A percentile compares a stretch with the other conserved stretches of the same genome.
Conservation (phyloP, 1,140 invertebrate species). For the Euglossa dilemma region DNA sequence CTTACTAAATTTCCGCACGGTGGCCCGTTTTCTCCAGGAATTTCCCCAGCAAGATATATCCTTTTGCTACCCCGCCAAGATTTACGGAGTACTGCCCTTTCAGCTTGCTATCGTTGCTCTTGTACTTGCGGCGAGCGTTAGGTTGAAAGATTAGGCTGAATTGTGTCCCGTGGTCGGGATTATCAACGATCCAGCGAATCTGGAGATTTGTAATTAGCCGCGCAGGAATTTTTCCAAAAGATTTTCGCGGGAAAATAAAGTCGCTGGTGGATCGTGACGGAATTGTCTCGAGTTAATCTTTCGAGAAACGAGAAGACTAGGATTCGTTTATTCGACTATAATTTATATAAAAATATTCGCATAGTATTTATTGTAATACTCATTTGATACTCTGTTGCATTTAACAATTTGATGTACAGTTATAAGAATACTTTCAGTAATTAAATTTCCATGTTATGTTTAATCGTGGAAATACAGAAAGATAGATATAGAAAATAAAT, state of each 20-base stretch:
- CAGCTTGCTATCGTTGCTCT: neutral
- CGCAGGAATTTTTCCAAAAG: neutral
- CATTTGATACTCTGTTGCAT: slow-evolving; percentile 20
- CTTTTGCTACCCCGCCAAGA: neutral
- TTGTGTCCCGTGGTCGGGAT: neutral
- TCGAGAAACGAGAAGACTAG: neutral
- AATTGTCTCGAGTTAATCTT: neutral
- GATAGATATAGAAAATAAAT: slow-evolving; percentile 45
- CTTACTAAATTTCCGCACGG: slow-evolving; percentile 7
- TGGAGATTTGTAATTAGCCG: neutral
- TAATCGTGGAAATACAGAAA: slow-evolving; percentile 25
- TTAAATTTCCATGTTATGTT: slow-evolving; percentile 42
- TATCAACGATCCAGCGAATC: neutral
- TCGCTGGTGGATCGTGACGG: neutral
- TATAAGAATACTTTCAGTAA: slow-evolving; percentile 37
- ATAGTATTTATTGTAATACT: slow-evolving; percentile 42
- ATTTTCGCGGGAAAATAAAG: neutral
- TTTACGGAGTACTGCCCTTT: neutral
- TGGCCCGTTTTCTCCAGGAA: neutral
- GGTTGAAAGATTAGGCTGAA: slow-evolving; percentile 1
- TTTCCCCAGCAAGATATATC: neutral
- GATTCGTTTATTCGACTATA: no score
- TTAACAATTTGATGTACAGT: slow-evolving; percentile 2
- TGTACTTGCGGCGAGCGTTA: slow-evolving; percentile 1
- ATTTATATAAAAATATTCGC: slow-evolving; percentile 19